Percentiles rank a stretch among this genome's conserved stretches.
Evolutionary conservation across 2,797 vertebrate genomes (phyloP).

Genomic region (Hemitrygon akajei): DNA sequence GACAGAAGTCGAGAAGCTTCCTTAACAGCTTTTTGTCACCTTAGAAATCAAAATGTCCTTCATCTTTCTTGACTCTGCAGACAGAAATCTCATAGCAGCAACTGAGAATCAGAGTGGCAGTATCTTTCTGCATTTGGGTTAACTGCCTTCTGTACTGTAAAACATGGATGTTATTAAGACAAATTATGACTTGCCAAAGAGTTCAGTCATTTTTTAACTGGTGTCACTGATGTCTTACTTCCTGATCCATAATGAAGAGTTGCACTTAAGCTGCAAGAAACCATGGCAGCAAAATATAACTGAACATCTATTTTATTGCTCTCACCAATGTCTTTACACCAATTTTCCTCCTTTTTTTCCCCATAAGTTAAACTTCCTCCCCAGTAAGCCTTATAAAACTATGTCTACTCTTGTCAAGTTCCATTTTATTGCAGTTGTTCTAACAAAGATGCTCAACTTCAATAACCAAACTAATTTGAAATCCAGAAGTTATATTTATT

Average conservation of each 20-base stretch:
- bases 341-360: background rate
- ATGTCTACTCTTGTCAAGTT: background rate
- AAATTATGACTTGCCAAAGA: background rate
- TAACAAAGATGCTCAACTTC: background rate
- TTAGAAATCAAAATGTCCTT: background rate
- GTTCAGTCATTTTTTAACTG: background rate
- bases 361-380: background rate
- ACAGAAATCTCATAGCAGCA: background rate
- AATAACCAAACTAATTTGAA: constrained; percentile 13
- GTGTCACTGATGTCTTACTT: background rate
- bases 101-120: background rate
- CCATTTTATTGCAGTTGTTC: background rate
- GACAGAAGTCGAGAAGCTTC: background rate
- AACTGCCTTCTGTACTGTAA: background rate
- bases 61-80: background rate
- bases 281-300: background rate
- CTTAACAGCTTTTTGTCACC: background rate
- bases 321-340: background rate
- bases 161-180: background rate
- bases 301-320: background rate
- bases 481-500: background rate
- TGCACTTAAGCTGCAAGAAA: background rate
- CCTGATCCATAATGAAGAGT: background rate
- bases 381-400: background rate
- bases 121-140: background rate